Evolutionary conservation across 2,888 invertebrate genomes (phyloP).

Genomic region (Anoncus sp.): DNA sequence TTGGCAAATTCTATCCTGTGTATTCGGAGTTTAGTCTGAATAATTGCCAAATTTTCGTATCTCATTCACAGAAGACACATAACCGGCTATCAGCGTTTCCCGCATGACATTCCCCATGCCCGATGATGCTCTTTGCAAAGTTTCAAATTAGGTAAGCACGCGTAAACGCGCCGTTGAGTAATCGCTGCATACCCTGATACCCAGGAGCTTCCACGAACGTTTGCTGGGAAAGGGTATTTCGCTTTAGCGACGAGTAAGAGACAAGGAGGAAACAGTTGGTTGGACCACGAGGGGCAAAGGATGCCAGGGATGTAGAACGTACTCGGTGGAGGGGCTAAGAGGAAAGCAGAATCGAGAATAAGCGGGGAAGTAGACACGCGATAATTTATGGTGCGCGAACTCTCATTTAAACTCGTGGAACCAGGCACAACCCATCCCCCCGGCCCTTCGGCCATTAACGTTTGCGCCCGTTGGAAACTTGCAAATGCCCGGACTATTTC

Average conservation of each 20-base stretch:
- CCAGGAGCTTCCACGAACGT: constrained; percentile 2
- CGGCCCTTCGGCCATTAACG: constrained; percentile 73
- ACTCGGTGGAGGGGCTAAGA: constrained; percentile 20
- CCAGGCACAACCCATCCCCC: no score
- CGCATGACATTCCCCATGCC: constrained; percentile 4
- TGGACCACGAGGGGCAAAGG: constrained; percentile 27
- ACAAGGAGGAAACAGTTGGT: constrained; percentile 29
- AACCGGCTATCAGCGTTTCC: constrained; percentile 19
- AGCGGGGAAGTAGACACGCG: constrained; percentile 55
- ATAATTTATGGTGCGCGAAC: constrained; percentile 78
- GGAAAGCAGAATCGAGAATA: constrained; percentile 8
- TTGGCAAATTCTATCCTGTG: background rate
- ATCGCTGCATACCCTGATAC: constrained; percentile 37
- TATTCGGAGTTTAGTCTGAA: no score
- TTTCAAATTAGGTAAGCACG: constrained; percentile 42
- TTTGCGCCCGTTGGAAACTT: constrained; percentile 68
- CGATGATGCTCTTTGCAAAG: constrained; percentile 37
- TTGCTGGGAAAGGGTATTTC: constrained; percentile 12
- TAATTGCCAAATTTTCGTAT: background rate
- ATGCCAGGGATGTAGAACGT: constrained; percentile 12
- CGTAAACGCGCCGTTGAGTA: constrained; percentile 41
- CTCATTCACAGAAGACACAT: background rate
- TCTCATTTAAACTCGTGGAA: constrained; percentile 78
- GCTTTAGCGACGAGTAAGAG: background rate
- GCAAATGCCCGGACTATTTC: constrained; percentile 67